Conservation (phyloP, 2,888 invertebrate species). For the Stramonita haemastoma region DNA sequence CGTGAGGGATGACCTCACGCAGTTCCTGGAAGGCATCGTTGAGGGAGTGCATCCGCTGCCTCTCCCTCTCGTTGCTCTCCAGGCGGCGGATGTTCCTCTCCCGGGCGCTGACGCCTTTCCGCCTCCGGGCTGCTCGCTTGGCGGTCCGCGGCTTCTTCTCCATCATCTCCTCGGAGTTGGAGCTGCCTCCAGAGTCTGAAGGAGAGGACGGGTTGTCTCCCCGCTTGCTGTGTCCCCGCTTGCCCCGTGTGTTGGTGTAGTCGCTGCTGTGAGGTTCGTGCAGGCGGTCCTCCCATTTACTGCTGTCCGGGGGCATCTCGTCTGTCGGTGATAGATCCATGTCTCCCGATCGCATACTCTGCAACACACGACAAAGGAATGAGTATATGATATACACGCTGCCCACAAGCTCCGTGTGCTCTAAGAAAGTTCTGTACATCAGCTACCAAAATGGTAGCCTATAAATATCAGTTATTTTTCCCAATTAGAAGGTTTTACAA, state of each 20-base stretch:
- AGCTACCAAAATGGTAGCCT: not conserved
- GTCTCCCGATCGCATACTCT: constrained; percentile 43
- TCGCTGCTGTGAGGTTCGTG: constrained; percentile 34
- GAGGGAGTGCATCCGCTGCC: constrained; percentile 94
- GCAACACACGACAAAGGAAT: not conserved
- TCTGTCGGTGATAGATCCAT: constrained; percentile 44
- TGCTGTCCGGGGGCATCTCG: constrained; percentile 40
- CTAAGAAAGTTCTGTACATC: too few species aligned
- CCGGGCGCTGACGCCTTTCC: constrained; percentile 88
- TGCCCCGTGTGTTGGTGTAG: constrained; percentile 39
- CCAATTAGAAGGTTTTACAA: too few species aligned
- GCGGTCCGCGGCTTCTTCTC: constrained; percentile 65
- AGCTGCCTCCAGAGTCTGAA: constrained; percentile 72
- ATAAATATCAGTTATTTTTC: too few species aligned
- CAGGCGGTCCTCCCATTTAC: constrained; percentile 37
- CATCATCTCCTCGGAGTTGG: constrained; percentile 66
- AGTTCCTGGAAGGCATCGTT: constrained; percentile 94
- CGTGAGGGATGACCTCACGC: constrained; percentile 90
- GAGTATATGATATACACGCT: not conserved
- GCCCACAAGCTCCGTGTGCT: not conserved
- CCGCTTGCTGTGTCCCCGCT: constrained; percentile 55
- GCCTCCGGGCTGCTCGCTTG: constrained; percentile 74
- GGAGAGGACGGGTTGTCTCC: constrained; percentile 68
- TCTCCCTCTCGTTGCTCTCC: constrained; percentile 93
- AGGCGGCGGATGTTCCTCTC: constrained; percentile 90